Base-by-base conservation (phyloP, 2,888 invertebrate species). In the Drosophila mercatorum region DNA sequence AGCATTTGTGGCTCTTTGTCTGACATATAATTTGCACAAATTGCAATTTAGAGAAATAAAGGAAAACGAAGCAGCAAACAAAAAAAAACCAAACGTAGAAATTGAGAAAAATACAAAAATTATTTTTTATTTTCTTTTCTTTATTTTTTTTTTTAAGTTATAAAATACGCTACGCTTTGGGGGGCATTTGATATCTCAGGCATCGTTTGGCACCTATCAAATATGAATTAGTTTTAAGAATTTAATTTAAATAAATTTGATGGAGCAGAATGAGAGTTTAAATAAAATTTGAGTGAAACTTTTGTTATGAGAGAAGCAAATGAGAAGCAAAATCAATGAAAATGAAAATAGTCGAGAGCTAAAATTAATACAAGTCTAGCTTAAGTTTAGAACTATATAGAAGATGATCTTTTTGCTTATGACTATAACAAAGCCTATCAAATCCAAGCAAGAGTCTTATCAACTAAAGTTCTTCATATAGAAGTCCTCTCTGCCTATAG, bases 41-140 rank as follows among this genome's bases (percentile, higher is more conserved):
- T 82, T 89, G 87, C 87, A 89, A 89, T 89, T 89, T 88, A 88
- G 75, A 87, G 88, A 86, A 83, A 87, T 84, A 83, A 83, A 80
- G 80, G 83, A 81, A 80, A 76, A 73, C 77, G 71, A 71, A 78
- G 63, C 70, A 74, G 17, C 17, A 17, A 17, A 17, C 17, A 17
- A 17, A 17, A 17, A 17, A 49, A 77, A 75, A 53, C 72, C 60
- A 57, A 47, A 44, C 38, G 17, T 41, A 64, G 34, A 69, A 80
- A 78, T 66, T 68, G 46, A 71, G 66, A 72, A 74, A 75, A 71
- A 80, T 74, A 75, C 59, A 71, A 75, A 59, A 79, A 70, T 75
- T 73, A 76, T 79, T 69, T 70, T 62, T 51, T 62, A 14, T 28
- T 28, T 28, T 28, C 5, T 0, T 28, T 28, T 40, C 61, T 65